Conservation (phyloP, 2,888 invertebrate genomes). For the Rotaria macrura region DNA sequence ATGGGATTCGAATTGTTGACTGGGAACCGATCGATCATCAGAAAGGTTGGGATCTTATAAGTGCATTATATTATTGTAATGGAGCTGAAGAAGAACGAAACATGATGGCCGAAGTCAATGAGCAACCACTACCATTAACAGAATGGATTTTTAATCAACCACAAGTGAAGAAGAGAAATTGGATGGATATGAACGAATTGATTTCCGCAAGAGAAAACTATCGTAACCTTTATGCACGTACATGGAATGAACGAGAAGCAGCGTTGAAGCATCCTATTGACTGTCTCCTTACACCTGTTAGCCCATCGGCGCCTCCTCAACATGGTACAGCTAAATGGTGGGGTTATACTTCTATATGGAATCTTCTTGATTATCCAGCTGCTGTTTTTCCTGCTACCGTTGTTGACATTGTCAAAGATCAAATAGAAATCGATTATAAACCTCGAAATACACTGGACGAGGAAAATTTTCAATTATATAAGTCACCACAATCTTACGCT, state of each 20-base stretch:
- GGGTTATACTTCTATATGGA: neutral
- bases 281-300: neutral
- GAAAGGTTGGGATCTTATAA: neutral
- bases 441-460: neutral
- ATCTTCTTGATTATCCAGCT: conserved; percentile 4
- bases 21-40: neutral
- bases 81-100: neutral
- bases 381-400: neutral
- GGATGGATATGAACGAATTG: neutral
- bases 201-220: neutral
- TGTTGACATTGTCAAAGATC: neutral
- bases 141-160: neutral
- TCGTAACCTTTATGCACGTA: neutral
- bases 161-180: neutral
- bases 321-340: neutral
- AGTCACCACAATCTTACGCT: neutral
- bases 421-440: neutral
- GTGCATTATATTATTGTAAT: neutral
- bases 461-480: neutral
- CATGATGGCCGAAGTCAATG: neutral
- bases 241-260: neutral
- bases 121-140: neutral
- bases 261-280: neutral
- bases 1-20: neutral
- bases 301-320: neutral